phyloP scores from a whole-genome alignment of 2,888 invertebrate species.

The Orthonychiurus folsomi region DNA sequence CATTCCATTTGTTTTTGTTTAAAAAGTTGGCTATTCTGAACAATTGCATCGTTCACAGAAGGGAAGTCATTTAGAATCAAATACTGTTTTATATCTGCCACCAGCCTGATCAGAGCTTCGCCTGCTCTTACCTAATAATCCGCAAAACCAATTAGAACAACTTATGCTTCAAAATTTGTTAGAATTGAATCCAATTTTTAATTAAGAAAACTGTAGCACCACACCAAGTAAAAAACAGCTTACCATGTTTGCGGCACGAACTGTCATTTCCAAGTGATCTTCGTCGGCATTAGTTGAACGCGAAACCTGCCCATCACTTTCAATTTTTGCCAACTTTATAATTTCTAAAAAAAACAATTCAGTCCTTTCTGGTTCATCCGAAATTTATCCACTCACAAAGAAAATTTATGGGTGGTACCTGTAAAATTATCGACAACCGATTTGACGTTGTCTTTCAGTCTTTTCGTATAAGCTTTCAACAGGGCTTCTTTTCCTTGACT shows the following conservation, averaged over 20 bases:
- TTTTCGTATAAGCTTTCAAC: slow-evolving; percentile 85
- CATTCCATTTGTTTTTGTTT: slow-evolving; percentile 83
- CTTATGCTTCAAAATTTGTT: neutral
- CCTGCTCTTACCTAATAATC: slow-evolving; percentile 70
- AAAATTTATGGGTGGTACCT: slow-evolving; percentile 51
- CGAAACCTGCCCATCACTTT: slow-evolving; percentile 74
- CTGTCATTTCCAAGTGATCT: slow-evolving; percentile 94
- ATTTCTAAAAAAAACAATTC: slow-evolving; percentile 59
- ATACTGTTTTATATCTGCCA: slow-evolving; percentile 96
- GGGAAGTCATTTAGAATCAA: slow-evolving; percentile 96
- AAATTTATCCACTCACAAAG: neutral
- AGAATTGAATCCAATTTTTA: neutral
- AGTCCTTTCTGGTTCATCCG: neutral
- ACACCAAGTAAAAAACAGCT: too few species aligned
- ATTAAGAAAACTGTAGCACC: neutral
- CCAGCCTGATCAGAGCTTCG: slow-evolving; percentile 92
- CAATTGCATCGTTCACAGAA: slow-evolving; percentile 92
- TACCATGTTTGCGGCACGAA: slow-evolving; percentile 84
- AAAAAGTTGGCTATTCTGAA: slow-evolving; percentile 82
- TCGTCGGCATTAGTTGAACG: slow-evolving; percentile 88
- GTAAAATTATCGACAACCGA: slow-evolving; percentile 96
- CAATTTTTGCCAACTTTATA: slow-evolving; percentile 76
- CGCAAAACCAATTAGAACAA: too few species aligned
- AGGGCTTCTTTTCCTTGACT: slow-evolving; percentile 67
- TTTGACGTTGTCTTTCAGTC: slow-evolving; percentile 91